Base-by-base conservation (phyloP, 2,113 vertebrate species). In the Meleagris gallopavo region DNA sequence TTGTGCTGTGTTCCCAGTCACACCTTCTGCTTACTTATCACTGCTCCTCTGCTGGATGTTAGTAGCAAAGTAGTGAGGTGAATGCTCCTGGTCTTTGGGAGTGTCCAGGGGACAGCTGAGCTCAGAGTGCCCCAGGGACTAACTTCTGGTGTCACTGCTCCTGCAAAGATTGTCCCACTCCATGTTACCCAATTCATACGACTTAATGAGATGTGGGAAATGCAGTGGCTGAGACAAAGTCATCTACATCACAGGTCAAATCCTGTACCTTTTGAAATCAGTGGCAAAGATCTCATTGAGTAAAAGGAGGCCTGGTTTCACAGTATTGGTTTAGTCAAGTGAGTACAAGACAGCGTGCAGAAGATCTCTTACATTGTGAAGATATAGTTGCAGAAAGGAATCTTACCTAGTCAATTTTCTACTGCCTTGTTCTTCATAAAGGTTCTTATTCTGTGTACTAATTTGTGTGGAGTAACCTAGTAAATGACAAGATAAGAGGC, bases 81-180 rank as follows among this genome's bases (percentile, higher is more conserved):
- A 45, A 40, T 1, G 0, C 25, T 73, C 9, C 52, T 41, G 9
- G 10, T 69, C 19, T 21, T 8, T 13, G 60, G 8, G 10, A 15
- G 25, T 25, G 30, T 34, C 11, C 24, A 40, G 27, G 45, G 18
- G 2, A 4, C 58, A 72, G n/a, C 20, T 32, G 22, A 24, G n/a
- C 15, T 84, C 41, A 30, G 27, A 57, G 17, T n/a, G 55, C 11
- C 21, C 4, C 34, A 3, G 6, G 9, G 46, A 13, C 38, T 41
- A 19, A 34, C 0, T 0, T 66, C 34, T 15, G 17, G 4, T 54
- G 45, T 14, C 4, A 5, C 20, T 27, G 38, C 1, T 61, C 72
- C 57, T 64, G 46, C 16, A 21, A n/a, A 16, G 60, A 13, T 10
- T 36, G 38, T 52, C 29, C 54, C 61, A 69, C 8, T 5, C 0